Base-by-base conservation (phyloP, 2,888 invertebrate species). In the Euspilapteryx auroguttella region DNA sequence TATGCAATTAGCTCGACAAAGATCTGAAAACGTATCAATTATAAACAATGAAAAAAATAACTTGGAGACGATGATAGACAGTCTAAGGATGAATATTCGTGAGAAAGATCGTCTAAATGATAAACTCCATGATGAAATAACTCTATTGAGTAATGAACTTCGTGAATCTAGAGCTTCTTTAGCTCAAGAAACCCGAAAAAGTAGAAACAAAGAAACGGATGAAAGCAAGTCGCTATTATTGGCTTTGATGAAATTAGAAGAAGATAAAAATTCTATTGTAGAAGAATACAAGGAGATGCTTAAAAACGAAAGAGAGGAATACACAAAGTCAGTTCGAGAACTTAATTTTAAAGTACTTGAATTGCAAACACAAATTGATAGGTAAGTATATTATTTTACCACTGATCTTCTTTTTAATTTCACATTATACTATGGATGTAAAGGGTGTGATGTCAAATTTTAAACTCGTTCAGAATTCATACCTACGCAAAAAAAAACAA, bases 281-380 rank as follows among this genome's bases (percentile, higher is more conserved):
- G 52, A 55, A 28, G 76, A 80, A 48, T 79, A 75, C 38, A 79
- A 79, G 39, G 58, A 64, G 35, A 39, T 80, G 20, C 39, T 80
- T 24, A 55, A 50, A 14, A 73, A 61, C 32, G 82, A 83, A 51
- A 65, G 77, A 43, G 58, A 62, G 34, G 71, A 79, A 37, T 71
- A 61, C 37, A 36, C 45, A 11, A 57, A 58, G 39, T 51, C 54
- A 21, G 45, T 57, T 2, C 59, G 61, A 41, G 54, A 56, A 25
- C 37, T 64, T 23, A 58, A 68, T 34, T 27, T 38, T 2, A 65
- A 62, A 42, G 39, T 68, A 29, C 37, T 45, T 37, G 57, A 59
- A 28, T 34, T 69, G 14, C 59, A 66, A 39, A 39, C 49, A 12
- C 52, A 61, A 37, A 38, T 65, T 34, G 64, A 73, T 31, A 52